Percentiles rank a stretch among this genome's conserved stretches.
Conservation (phyloP, 1,140 invertebrate genomes). For the Hypothenemus hampei region DNA sequence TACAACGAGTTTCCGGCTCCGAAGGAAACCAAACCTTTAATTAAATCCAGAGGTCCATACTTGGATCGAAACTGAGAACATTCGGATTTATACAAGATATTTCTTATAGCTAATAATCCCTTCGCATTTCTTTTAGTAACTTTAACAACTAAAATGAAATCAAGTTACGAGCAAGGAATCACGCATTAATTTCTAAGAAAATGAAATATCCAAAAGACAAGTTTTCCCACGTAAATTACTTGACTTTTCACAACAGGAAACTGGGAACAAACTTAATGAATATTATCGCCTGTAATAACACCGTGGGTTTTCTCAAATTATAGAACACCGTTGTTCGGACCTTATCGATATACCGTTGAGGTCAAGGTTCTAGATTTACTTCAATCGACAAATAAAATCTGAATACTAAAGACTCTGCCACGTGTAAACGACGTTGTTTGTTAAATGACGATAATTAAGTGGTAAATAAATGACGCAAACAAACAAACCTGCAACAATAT, state of each 20-base stretch:
- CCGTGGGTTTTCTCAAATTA: background rate
- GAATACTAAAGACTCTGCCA: no score
- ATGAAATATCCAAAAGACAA: no score
- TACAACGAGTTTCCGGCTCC: slow-evolving; percentile 3
- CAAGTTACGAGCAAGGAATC: no score
- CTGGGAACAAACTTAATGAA: background rate
- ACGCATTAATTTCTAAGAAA: no score
- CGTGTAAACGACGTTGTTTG: no score
- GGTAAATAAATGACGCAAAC: background rate
- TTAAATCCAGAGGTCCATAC: slow-evolving; percentile 10
- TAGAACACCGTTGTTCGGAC: background rate
- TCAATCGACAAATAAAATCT: no score
- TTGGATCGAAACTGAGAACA: slow-evolving; percentile 2
- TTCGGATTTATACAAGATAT: slow-evolving; percentile 8
- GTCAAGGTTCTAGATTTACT: no score
- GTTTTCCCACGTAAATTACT: background rate
- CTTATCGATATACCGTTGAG: no score
- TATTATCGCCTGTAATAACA: background rate
- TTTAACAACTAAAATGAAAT: slow-evolving; percentile 2
- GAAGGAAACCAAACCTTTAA: slow-evolving; percentile 4
- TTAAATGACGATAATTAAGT: no score
- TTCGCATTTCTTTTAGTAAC: background rate
- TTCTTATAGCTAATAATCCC: slow-evolving; percentile 7
- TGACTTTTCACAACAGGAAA: background rate
- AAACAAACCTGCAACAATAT: background rate